These are phyloP conservation scores for Saturnia pavonia DNA, from an alignment of 2,888 invertebrate genomes.

Conservation along the genomic window DNA sequence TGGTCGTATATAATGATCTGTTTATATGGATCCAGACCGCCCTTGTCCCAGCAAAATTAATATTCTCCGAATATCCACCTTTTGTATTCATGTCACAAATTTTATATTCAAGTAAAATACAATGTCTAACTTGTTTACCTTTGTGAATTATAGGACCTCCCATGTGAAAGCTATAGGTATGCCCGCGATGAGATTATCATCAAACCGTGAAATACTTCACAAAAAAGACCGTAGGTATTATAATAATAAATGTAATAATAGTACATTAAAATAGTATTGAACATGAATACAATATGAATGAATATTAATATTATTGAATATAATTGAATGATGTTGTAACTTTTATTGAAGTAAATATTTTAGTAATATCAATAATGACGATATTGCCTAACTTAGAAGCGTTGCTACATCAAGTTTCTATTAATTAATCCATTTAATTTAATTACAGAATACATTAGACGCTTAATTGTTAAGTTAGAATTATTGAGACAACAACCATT, in stretches of 20 bases:
- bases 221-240: too few relatives aligned
- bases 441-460: not conserved
- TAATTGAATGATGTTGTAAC: not conserved
- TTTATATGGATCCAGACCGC: too few relatives aligned
- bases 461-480: not conserved
- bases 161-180: too few relatives aligned
- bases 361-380: not conserved
- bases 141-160: too few relatives aligned
- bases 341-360: not conserved
- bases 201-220: too few relatives aligned
- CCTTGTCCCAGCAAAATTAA: too few relatives aligned
- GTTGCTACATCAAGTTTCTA: slow-evolving; percentile 5
- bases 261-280: not conserved
- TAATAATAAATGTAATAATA: not conserved
- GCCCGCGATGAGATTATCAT: too few relatives aligned
- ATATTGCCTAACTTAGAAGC: slow-evolving; percentile 8
- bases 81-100: too few relatives aligned
- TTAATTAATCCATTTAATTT: not conserved
- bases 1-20: too few relatives aligned
- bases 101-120: too few relatives aligned
- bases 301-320: not conserved
- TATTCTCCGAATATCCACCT: too few relatives aligned
- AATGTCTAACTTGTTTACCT: too few relatives aligned
- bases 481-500: not conserved
- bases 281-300: not conserved